phyloP scores from a whole-genome alignment of 2,797 vertebrate species.

The Rhinophrynus dorsalis region DNA sequence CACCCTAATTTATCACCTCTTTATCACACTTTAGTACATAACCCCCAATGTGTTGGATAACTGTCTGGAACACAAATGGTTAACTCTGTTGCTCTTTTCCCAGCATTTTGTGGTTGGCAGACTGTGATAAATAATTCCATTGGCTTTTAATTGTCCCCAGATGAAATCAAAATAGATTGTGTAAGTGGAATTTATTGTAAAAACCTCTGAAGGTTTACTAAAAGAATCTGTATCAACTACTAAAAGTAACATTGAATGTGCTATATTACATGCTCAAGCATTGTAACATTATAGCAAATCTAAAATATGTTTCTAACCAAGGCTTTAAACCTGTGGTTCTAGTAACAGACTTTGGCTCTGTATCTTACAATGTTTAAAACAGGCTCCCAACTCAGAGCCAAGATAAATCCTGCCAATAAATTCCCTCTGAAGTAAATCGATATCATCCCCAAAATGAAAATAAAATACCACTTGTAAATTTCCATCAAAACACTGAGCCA shows the following conservation, averaged over 20 bases:
- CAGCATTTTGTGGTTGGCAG: neutral
- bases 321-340: slow-evolving; percentile 55
- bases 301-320: slow-evolving; percentile 12
- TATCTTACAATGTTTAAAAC: slow-evolving; percentile 61
- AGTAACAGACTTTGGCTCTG: slow-evolving; percentile 51
- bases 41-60: too few species aligned
- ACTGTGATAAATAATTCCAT: neutral
- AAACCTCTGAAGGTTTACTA: neutral
- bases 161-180: neutral
- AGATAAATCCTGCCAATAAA: slow-evolving; percentile 24
- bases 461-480: slow-evolving; percentile 22
- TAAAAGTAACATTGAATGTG: neutral
- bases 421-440: slow-evolving; percentile 36
- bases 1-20: too few species aligned
- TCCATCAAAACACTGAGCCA: slow-evolving; percentile 25
- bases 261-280: neutral
- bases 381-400: slow-evolving; percentile 41
- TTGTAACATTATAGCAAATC: slow-evolving; percentile 14
- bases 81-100: too few species aligned
- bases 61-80: too few species aligned
- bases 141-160: neutral
- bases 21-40: too few species aligned
- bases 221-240: too few species aligned
- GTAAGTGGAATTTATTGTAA: neutral
- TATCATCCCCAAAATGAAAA: slow-evolving; percentile 43